These are phyloP conservation scores for Xestoiulus laeticollis DNA, from an alignment of 2,888 invertebrate genomes.

Conservation along the genomic window DNA sequence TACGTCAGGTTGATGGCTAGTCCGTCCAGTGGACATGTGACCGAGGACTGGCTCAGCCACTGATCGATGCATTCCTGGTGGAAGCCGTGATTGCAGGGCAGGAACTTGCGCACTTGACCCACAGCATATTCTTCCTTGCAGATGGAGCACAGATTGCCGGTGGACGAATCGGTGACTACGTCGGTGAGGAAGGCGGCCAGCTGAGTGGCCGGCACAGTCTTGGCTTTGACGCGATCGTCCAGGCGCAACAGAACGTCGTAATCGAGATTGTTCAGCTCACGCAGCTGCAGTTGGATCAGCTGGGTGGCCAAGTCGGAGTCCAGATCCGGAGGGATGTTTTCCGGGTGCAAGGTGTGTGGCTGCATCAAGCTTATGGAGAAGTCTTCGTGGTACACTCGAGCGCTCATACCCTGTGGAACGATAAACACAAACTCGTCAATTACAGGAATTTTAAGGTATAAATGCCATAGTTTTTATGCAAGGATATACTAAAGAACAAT, in stretches of 20 bases:
- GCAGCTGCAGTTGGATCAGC: slow-evolving; percentile 52
- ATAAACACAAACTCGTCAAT: not conserved
- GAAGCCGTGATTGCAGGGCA: slow-evolving; percentile 53
- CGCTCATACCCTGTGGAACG: slow-evolving; percentile 43
- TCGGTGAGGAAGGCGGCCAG: slow-evolving; percentile 51
- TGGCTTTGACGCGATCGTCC: slow-evolving; percentile 52
- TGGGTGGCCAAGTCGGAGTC: slow-evolving; percentile 53
- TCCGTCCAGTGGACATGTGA: slow-evolving; percentile 53
- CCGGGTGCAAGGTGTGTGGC: slow-evolving; percentile 53
- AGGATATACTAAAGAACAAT: too few relatives aligned
- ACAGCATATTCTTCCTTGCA: slow-evolving; percentile 53
- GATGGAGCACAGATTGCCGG: slow-evolving; percentile 48
- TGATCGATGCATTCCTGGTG: slow-evolving; percentile 52
- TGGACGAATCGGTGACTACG: slow-evolving; percentile 51
- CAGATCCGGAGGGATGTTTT: slow-evolving; percentile 52
- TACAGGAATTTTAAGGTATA: not conserved
- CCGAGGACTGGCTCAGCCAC: slow-evolving; percentile 52
- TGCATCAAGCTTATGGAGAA: slow-evolving; percentile 51
- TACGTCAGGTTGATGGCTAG: slow-evolving; percentile 48
- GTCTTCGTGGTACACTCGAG: slow-evolving; percentile 47
- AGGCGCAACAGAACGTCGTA: slow-evolving; percentile 51
- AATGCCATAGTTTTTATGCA: too few relatives aligned
- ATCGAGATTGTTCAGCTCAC: slow-evolving; percentile 50
- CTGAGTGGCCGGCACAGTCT: slow-evolving; percentile 49
- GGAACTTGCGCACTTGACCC: slow-evolving; percentile 51